These are phyloP conservation scores for Pyralis farinalis DNA, from an alignment of 2,888 invertebrate species.

Conservation along the genomic window DNA sequence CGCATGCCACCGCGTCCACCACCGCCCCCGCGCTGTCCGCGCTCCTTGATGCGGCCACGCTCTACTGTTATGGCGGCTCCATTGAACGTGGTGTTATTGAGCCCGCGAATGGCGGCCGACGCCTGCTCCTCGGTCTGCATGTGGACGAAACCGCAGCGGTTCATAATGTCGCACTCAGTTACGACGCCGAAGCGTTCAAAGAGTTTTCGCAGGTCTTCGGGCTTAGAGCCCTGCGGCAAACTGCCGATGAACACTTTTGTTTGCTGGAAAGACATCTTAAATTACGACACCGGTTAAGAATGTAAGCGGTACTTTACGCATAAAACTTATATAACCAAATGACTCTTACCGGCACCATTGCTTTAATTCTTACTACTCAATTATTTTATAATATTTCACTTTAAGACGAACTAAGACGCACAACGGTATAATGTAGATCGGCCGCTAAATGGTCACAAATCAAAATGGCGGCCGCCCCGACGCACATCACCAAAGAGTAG, in stretches of 20 bases:
- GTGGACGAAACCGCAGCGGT: conserved; percentile 96
- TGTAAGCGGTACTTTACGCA: too few species aligned
- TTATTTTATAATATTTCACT: conserved; percentile 16
- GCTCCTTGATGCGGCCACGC: conserved; percentile 88
- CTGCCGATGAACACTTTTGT: conserved; percentile 97
- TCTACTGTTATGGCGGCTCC: conserved; percentile 93
- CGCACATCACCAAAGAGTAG: too few species aligned
- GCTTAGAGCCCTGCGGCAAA: conserved; percentile 91
- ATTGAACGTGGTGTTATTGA: conserved; percentile 91
- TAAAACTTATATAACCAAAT: neutral
- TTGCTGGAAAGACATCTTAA: conserved; percentile 71
- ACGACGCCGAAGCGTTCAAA: conserved; percentile 94
- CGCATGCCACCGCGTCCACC: conserved; percentile 66
- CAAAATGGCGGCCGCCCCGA: conserved; percentile 30
- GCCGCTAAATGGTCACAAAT: conserved; percentile 11
- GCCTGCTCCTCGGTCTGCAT: conserved; percentile 92
- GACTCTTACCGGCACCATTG: conserved; percentile 71
- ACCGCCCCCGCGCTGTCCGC: conserved; percentile 78
- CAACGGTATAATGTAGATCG: too few species aligned
- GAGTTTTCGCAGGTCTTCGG: conserved; percentile 89
- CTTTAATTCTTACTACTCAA: conserved; percentile 17
- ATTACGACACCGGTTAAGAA: conserved; percentile 9
- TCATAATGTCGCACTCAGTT: conserved; percentile 96
- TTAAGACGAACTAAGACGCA: conserved; percentile 17
- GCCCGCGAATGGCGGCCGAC: conserved; percentile 87